Percentiles rank a stretch among this genome's conserved stretches.
Evolutionary conservation across 1,140 invertebrate species (phyloP).

Genomic region (Aphaenogaster rudis): DNA sequence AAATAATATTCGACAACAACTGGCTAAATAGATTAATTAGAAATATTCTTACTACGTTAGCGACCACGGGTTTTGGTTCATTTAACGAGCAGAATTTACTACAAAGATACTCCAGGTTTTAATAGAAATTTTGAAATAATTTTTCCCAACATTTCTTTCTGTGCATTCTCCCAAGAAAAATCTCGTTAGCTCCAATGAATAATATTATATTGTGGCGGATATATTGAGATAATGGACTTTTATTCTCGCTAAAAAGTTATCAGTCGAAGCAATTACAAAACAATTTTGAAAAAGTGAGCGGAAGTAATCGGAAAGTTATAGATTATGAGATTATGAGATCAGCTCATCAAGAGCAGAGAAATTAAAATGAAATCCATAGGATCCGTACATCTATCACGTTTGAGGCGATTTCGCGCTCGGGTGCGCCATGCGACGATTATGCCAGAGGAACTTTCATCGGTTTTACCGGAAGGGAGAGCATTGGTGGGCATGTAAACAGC

Average conservation of each 20-base stretch:
- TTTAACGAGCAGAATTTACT: background rate
- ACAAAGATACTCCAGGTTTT: background rate
- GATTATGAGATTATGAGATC: background rate
- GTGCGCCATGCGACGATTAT: constrained; percentile 24
- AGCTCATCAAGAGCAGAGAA: background rate
- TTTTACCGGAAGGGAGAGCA: constrained; percentile 25
- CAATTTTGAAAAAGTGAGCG: background rate
- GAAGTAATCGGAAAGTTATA: constrained; percentile 20
- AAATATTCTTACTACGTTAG: too few relatives aligned
- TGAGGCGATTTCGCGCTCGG: constrained; percentile 11
- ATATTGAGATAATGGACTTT: constrained; percentile 27
- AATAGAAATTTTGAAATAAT: constrained; percentile 24
- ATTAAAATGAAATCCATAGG: constrained; percentile 8
- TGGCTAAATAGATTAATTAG: too few relatives aligned
- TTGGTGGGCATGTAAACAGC: constrained; percentile 28
- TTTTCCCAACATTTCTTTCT: background rate
- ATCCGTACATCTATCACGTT: constrained; percentile 32
- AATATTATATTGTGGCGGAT: background rate
- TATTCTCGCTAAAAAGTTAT: constrained; percentile 6
- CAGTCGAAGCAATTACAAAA: background rate
- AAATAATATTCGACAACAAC: too few relatives aligned
- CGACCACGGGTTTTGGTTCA: too few relatives aligned
- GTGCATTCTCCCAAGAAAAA: background rate
- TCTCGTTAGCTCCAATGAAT: background rate
- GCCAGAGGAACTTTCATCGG: constrained; percentile 44